Base-by-base conservation (phyloP, 2,797 vertebrate species). In the Anabacerthia variegaticeps region DNA sequence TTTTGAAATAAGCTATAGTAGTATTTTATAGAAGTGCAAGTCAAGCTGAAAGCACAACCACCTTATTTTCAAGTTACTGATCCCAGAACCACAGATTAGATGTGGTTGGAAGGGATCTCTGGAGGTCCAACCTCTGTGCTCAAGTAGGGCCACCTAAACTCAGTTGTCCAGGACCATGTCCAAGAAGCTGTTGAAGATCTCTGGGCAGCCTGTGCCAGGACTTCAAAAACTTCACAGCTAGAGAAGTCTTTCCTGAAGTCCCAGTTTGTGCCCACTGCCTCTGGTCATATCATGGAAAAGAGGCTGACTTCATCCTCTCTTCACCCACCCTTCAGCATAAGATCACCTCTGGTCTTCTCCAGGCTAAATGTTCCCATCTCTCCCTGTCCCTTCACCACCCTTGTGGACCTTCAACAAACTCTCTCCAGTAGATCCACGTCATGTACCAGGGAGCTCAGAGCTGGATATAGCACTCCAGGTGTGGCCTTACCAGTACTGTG, bases 211-310 rank as follows among this genome's bases (percentile, higher is more conserved):
- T 51, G 19, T 58, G 30, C 28, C 34, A 72, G 30, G 23, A 55
- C 17, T 67, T 62, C 0, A 0, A n/a, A 30, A 83, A 8, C 6
- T 20, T 26, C 48, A 39, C 12, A 77, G 43, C 0, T 0, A 2
- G 52, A 58, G 51, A 67, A 75, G 43, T 4, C 26, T 28, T 72
- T 79, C 28, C 59, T 80, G 21, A 58, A 46, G 27, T 48, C 48
- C 39, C 62, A 72, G 46, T 52, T 63, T 41, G 26, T 22, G 23
- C 36, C 43, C 6, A 9, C 17, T 69, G 37, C 36, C 48, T 72
- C 34, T 55, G 12, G 7, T 51, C 13, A 15, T 41, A 28, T 16
- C 27, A 41, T 30, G 27, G 32, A n/a, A 75, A 24, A 86, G 65
- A 52, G 26, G 24, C 51, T 68, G 41, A 9, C 13, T 9, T 18